Evolutionary conservation across 1,140 invertebrate genomes (phyloP), one percentile per base, ranked within the genome.

Genomic region (Magallana ariakensis): DNA sequence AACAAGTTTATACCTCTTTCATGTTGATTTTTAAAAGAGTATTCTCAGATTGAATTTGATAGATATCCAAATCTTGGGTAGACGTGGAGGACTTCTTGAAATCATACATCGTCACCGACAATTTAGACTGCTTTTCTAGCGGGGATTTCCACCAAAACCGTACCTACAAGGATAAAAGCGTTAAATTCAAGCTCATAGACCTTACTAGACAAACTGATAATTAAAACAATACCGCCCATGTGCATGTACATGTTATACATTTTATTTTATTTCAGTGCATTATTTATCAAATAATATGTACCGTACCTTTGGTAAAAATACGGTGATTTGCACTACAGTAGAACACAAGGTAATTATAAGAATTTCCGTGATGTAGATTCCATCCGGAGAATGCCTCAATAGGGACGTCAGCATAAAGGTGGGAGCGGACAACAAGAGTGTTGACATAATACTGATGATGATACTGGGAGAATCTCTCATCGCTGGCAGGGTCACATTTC

Each of bases 241-340:
- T 62, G 19, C 60, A 16, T 15, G 19, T 16, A 62, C 60, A 62
- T 62, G 19, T 62, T 2, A 62, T 15, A 62, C 2, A 62, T 62
- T 2, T 62, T 62, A 62, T 19, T 19, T 62, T 62, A 62, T n/a
- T n/a, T n/a, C n/a, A n/a, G n/a, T n/a, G n/a, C n/a, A n/a, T n/a
- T n/a, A n/a, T 16, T 16, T 16, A 19, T 15, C 19, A 2, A 62
- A 16, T 15, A 62, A 16, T 15, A 16, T 62, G 19, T 16, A 62
- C 19, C 88, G 90, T 91, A 95, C 95, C 94, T 98, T 98, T 11
- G 97, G 97, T 84, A 98, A 94, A 92, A 98, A 98, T 26, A 98
- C 95, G 84, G 98, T 95, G 91, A 97, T 97, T 9, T 98, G 94
- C 0, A 97, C 97, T 2, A 97, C 96, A 4, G 97, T 97, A 0